A percentile compares a stretch with the other conserved stretches of the same genome.
These are phyloP conservation scores for Solenopsis fugax DNA, from an alignment of 1,140 invertebrate species.

Conservation along the genomic window DNA sequence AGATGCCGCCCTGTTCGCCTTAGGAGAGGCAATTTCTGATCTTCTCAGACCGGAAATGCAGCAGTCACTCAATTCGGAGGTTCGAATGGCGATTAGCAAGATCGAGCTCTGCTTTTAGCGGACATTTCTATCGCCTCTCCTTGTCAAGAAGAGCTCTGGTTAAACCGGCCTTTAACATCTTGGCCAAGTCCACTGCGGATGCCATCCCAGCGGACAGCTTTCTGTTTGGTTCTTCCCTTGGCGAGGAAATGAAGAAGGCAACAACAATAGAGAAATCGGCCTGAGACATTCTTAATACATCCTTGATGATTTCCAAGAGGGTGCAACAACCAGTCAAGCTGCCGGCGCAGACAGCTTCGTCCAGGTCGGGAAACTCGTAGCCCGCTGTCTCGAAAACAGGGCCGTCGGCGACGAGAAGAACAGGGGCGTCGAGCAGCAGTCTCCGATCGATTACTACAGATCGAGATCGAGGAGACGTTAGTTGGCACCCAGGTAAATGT, in stretches of 20 bases:
- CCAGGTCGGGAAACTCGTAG: neutral
- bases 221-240: neutral
- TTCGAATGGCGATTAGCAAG: neutral
- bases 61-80: neutral
- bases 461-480: neutral
- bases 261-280: neutral
- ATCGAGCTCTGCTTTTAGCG: neutral
- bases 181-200: too few species aligned
- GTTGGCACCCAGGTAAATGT: too few species aligned
- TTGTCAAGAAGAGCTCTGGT: neutral
- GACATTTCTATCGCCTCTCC: neutral
- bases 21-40: neutral
- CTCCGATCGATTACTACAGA: neutral
- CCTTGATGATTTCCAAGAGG: neutral
- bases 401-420: neutral
- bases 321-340: neutral
- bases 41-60: neutral
- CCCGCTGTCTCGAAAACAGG: neutral
- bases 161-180: neutral
- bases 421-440: neutral
- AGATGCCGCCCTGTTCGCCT: neutral
- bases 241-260: neutral
- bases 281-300: neutral
- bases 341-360: too few species aligned
- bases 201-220: neutral